Conservation (phyloP, 2,888 invertebrate genomes). For the Macrophya annulata region DNA sequence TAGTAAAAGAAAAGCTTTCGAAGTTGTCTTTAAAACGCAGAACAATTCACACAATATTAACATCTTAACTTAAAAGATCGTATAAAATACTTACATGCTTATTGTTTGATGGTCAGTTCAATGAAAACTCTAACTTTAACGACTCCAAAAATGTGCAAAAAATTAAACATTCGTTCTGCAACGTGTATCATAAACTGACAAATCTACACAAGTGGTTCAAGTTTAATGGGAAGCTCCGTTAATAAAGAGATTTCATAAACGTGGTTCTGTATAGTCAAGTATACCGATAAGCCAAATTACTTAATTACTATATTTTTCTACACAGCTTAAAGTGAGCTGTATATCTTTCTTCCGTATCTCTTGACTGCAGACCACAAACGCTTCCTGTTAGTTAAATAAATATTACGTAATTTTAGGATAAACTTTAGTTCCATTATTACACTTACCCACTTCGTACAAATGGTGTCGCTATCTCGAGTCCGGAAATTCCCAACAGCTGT, state of each 20-base stretch:
- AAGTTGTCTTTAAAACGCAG: too few relatives aligned
- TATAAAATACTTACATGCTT: too few relatives aligned
- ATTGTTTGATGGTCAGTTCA: too few relatives aligned
- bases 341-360: neutral
- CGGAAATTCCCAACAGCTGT: neutral
- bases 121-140: too few relatives aligned
- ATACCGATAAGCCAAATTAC: slow-evolving; percentile 22
- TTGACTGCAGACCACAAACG: neutral
- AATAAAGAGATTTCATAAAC: neutral
- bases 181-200: too few relatives aligned
- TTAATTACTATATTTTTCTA: neutral
- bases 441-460: neutral
- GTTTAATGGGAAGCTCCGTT: neutral
- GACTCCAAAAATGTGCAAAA: too few relatives aligned
- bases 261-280: neutral
- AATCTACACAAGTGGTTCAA: too few relatives aligned
- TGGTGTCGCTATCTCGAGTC: neutral
- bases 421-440: neutral
- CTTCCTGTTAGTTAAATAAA: neutral
- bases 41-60: too few relatives aligned
- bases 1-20: too few relatives aligned
- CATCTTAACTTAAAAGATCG: too few relatives aligned
- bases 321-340: neutral
- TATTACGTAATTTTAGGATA: neutral
- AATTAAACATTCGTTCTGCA: too few relatives aligned